Evolutionary conservation across 92 coral and sea anemone genomes (phyloP).

Genomic region (Pocillopora meandrina): DNA sequence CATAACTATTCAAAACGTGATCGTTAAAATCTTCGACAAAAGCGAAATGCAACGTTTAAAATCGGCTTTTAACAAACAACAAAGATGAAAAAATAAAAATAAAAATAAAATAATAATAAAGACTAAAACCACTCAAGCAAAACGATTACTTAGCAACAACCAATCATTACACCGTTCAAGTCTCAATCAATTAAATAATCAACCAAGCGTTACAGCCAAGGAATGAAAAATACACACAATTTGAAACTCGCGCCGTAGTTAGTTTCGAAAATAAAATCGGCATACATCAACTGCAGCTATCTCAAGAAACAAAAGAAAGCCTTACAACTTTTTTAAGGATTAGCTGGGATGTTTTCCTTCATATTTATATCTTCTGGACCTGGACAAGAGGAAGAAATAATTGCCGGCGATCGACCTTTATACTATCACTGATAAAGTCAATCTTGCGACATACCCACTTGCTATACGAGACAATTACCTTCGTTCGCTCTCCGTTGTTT

Average conservation of each 20-base stretch:
- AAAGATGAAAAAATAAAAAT: too few species aligned
- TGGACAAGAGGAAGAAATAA: constrained; percentile 2
- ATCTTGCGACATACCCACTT: constrained; percentile 22
- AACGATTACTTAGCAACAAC: too few species aligned
- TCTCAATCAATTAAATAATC: too few species aligned
- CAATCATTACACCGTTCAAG: not conserved
- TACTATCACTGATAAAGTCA: not conserved
- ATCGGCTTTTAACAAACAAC: too few species aligned
- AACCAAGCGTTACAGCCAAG: too few species aligned
- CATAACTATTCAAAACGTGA: too few species aligned
- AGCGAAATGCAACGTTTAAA: too few species aligned
- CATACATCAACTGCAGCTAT: constrained; percentile 9
- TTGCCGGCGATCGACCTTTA: not conserved
- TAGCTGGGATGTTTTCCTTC: not conserved
- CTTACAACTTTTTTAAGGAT: not conserved
- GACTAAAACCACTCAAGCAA: too few species aligned
- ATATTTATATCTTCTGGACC: not conserved
- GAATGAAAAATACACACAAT: too few species aligned
- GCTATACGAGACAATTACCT: constrained; percentile 45
- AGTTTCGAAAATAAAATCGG: not conserved
- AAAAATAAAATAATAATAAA: too few species aligned
- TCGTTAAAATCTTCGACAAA: too few species aligned
- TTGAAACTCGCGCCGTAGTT: not conserved
- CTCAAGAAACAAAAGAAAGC: not conserved
- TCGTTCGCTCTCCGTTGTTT: constrained; percentile 32